Percentiles rank a stretch among this genome's conserved stretches.
Conservation (phyloP, 2,113 vertebrate species). For the Aphelocoma coerulescens region DNA sequence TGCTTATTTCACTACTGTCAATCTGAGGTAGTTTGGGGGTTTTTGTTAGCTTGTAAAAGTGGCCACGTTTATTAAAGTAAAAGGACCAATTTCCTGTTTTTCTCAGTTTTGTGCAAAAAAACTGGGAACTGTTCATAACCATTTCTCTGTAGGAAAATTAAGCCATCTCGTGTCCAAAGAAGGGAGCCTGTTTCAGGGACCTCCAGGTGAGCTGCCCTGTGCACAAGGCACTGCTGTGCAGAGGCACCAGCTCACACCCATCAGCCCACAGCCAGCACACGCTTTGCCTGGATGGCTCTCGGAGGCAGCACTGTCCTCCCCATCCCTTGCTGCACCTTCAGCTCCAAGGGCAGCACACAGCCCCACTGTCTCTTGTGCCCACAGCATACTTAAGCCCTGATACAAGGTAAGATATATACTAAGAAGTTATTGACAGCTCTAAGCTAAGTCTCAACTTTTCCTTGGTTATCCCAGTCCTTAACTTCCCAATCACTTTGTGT, state of each 20-base stretch:
- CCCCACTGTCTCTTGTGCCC: neutral
- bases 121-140: neutral
- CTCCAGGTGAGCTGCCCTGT: neutral
- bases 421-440: neutral
- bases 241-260: neutral
- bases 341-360: neutral
- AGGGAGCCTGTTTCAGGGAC: neutral
- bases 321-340: neutral
- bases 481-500: neutral
- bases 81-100: neutral
- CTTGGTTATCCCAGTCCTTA: neutral
- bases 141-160: neutral
- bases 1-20: neutral
- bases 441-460: neutral
- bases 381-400: neutral
- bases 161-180: neutral
- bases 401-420: neutral
- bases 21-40: neutral
- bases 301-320: accelerated
- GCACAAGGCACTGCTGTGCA: accelerated
- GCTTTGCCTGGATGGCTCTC: accelerated
- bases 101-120: neutral
- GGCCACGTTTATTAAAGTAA: neutral
- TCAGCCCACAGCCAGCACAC: neutral
- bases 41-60: neutral